Percentiles rank a stretch among this genome's conserved stretches.
These are phyloP conservation scores for Hesperia comma DNA, from an alignment of 2,888 invertebrate species.

Conservation along the genomic window DNA sequence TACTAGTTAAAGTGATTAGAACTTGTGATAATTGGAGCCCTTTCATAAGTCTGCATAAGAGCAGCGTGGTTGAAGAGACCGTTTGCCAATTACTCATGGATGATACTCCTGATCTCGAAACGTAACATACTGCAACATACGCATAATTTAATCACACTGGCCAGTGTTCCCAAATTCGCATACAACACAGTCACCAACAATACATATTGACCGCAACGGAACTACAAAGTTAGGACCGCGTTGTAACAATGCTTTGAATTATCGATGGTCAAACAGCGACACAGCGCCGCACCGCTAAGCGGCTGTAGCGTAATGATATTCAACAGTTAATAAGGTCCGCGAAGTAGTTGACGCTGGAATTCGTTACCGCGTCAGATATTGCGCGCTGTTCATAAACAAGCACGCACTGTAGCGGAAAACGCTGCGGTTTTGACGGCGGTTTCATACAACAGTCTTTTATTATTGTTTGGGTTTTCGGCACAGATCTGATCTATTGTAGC, in stretches of 20 bases:
- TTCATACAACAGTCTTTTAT: too few relatives aligned
- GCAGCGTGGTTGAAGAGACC: too few relatives aligned
- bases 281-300: not conserved
- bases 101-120: too few relatives aligned
- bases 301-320: constrained; percentile 25
- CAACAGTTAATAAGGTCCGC: constrained; percentile 26
- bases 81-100: too few relatives aligned
- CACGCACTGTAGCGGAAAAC: constrained; percentile 9
- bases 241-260: constrained; percentile 16
- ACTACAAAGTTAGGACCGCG: not conserved
- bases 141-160: too few relatives aligned
- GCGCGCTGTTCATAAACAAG: not conserved
- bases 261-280: constrained; percentile 15
- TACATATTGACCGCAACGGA: not conserved
- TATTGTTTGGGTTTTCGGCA: too few relatives aligned
- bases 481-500: too few relatives aligned
- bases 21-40: too few relatives aligned
- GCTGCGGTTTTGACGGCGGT: too few relatives aligned
- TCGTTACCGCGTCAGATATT: constrained; percentile 27
- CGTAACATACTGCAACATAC: too few relatives aligned
- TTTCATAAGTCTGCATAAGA: too few relatives aligned
- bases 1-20: too few relatives aligned
- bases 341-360: constrained; percentile 29
- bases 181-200: not conserved
- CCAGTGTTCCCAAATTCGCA: not conserved